These are phyloP conservation scores for Agriopis aurantiaria DNA, from an alignment of 2,888 invertebrate species.

Conservation along the genomic window DNA sequence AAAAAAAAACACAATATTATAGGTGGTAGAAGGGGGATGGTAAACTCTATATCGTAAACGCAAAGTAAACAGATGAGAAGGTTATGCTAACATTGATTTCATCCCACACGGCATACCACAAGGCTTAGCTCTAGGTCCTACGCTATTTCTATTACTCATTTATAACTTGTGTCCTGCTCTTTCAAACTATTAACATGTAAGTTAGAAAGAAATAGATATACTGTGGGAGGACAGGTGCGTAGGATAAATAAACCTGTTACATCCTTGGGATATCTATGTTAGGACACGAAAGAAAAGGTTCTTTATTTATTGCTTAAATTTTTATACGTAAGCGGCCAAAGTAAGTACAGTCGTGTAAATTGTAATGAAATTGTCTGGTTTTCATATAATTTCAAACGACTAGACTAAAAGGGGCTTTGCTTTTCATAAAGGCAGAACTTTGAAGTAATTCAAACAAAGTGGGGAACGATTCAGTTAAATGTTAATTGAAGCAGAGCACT, in stretches of 20 bases:
- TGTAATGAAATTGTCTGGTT: neutral
- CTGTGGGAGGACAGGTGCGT: slow-evolving; percentile 65
- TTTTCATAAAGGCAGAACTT: slow-evolving; percentile 13
- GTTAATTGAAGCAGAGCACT: slow-evolving; percentile 16
- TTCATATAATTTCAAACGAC: neutral
- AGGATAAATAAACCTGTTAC: slow-evolving; percentile 40
- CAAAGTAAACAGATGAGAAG: neutral
- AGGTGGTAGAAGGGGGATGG: neutral
- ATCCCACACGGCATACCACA: slow-evolving; percentile 66
- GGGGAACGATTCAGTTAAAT: slow-evolving; percentile 10
- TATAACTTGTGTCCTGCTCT: slow-evolving; percentile 51
- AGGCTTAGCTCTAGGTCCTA: slow-evolving; percentile 65
- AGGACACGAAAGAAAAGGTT: slow-evolving; percentile 32
- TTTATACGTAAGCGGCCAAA: slow-evolving; percentile 3
- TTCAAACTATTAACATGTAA: slow-evolving; percentile 29
- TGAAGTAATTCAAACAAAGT: slow-evolving; percentile 16
- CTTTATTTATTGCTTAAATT: neutral
- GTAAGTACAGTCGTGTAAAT: neutral
- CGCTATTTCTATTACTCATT: slow-evolving; percentile 58
- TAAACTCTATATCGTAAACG: neutral
- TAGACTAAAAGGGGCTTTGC: neutral
- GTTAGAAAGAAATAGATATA: slow-evolving; percentile 49
- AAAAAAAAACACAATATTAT: neutral
- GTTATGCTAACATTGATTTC: slow-evolving; percentile 31
- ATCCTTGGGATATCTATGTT: slow-evolving; percentile 38